Evolutionary conservation across 2,113 vertebrate species (phyloP).

Genomic region (Apteryx owenii): DNA sequence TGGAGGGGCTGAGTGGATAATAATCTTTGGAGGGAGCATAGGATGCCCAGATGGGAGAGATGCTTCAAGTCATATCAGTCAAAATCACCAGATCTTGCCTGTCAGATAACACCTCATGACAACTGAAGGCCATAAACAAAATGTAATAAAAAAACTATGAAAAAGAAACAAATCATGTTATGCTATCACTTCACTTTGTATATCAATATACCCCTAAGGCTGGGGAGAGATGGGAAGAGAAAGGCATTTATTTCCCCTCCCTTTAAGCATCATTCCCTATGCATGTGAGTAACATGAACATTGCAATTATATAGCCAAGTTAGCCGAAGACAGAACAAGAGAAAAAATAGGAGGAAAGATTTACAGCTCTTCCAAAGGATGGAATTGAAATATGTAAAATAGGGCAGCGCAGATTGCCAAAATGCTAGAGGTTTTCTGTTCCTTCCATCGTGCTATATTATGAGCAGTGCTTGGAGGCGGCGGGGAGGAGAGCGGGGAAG

Average conservation of each 20-base stretch:
- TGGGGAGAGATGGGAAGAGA: background rate
- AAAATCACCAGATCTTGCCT: background rate
- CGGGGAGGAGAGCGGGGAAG: background rate
- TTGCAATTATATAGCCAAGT: background rate
- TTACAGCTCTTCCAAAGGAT: conserved; percentile 40
- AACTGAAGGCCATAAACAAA: background rate
- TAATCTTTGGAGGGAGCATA: background rate
- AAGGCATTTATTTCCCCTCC: background rate
- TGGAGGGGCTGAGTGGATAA: background rate
- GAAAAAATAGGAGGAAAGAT: background rate
- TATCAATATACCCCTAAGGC: background rate
- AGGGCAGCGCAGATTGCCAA: conserved; percentile 34
- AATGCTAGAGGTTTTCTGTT: conserved; percentile 61
- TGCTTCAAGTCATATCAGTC: background rate
- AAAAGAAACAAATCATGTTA: background rate
- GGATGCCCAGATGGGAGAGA: background rate
- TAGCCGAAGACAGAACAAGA: background rate
- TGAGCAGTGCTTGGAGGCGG: background rate
- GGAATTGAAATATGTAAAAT: conserved; percentile 42
- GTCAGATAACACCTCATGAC: background rate
- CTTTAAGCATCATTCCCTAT: background rate
- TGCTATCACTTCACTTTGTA: rapidly evolving
- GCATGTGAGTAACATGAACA: background rate
- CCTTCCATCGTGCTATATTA: conserved; percentile 22
- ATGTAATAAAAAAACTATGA: background rate